Evolutionary conservation across 2,888 invertebrate species (phyloP).

Genomic region (Falcaria lacertinaria): DNA sequence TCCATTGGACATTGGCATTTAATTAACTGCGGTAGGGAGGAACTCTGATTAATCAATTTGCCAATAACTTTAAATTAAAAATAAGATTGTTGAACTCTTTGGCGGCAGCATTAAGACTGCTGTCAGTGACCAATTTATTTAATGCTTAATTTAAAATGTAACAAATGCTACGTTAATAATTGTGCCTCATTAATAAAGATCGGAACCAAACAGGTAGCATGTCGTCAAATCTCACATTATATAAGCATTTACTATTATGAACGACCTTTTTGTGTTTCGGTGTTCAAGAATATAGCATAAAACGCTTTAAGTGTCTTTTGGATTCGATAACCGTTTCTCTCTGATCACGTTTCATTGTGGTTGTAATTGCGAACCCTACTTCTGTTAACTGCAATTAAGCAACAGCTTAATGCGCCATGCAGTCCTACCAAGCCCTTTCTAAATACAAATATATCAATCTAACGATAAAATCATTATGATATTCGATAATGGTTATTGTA

Average conservation of each 20-base stretch:
- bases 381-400: conserved; percentile 21
- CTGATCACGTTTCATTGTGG: conserved; percentile 25
- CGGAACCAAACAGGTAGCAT: too few relatives aligned
- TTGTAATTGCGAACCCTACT: conserved; percentile 2
- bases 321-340: conserved; percentile 4
- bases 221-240: too few relatives aligned
- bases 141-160: too few relatives aligned
- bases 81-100: too few relatives aligned
- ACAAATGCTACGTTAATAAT: too few relatives aligned
- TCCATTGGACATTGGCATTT: neutral
- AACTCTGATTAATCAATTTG: neutral
- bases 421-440: conserved; percentile 22
- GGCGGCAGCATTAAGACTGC: too few relatives aligned
- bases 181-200: too few relatives aligned
- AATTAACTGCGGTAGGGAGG: neutral
- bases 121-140: too few relatives aligned
- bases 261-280: too few relatives aligned
- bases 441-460: conserved; percentile 40
- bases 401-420: conserved; percentile 16
- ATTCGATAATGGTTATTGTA: conserved; percentile 37
- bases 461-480: conserved; percentile 35
- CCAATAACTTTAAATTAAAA: too few relatives aligned
- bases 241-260: too few relatives aligned
- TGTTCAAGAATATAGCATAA: too few relatives aligned
- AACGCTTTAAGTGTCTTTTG: neutral